Evolutionary conservation across 2,888 invertebrate genomes (phyloP).

Genomic region (Scaptomyza reducta): DNA sequence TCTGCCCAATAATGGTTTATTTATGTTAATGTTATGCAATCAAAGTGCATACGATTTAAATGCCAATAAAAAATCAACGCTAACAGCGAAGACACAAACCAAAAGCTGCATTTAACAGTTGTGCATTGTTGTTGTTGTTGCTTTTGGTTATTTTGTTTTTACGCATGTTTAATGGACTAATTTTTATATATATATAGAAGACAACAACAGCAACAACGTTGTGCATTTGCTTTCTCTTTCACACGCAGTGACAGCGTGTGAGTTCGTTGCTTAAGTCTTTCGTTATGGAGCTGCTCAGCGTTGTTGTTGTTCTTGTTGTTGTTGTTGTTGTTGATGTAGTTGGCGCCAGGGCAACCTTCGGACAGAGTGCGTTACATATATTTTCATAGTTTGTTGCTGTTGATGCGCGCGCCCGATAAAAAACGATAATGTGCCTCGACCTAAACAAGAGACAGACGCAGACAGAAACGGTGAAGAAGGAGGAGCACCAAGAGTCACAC

Average conservation of each 20-base stretch:
- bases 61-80: slow-evolving; percentile 80
- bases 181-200: slow-evolving; percentile 53
- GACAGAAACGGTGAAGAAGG: not conserved
- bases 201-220: slow-evolving; percentile 9
- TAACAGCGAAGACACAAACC: slow-evolving; percentile 47
- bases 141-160: slow-evolving; percentile 59
- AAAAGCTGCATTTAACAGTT: slow-evolving; percentile 64
- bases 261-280: slow-evolving; percentile 75
- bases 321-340: slow-evolving; percentile 43
- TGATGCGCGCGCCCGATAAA: slow-evolving; percentile 75
- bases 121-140: slow-evolving; percentile 42
- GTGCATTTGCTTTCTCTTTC: slow-evolving; percentile 51
- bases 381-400: slow-evolving; percentile 77
- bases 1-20: slow-evolving; percentile 77
- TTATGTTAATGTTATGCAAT: slow-evolving; percentile 82
- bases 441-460: slow-evolving; percentile 30
- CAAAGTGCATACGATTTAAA: slow-evolving; percentile 81
- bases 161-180: slow-evolving; percentile 80
- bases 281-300: slow-evolving; percentile 38
- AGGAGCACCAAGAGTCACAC: slow-evolving; percentile 4
- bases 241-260: slow-evolving; percentile 56
- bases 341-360: slow-evolving; percentile 75
- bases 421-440: slow-evolving; percentile 61
- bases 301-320: slow-evolving; percentile 14
- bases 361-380: slow-evolving; percentile 68